Base-by-base conservation (phyloP, 2,113 vertebrate species). In the Ibidorhyncha struthersii region DNA sequence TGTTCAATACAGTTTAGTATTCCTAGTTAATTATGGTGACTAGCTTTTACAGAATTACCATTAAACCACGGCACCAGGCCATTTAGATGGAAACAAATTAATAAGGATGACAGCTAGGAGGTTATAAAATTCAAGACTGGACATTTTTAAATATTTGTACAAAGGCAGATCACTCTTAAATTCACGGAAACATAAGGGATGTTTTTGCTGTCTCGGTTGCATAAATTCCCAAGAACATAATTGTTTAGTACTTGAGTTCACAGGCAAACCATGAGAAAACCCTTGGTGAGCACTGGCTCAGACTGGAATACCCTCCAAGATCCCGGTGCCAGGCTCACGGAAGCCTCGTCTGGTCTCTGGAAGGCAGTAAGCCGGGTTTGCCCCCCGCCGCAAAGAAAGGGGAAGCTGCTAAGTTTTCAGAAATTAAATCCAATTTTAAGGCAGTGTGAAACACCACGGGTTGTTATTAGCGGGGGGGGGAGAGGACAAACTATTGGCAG, bases 311-410 rank as follows among this genome's bases (percentile, higher is more conserved):
- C 15, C 47, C 49, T 27, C 2, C 0, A 14, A 29, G 25, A 26
- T 8, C 9, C 8, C 0, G 12, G 23, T 7, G 67, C 16, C 47
- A 45, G 49, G 6, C 29, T 25, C 9, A 16, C 8, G 2, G 16
- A 65, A 52, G 36, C 20, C 50, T 71, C 50, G 45, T 2, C 45
- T 14, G 4, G 19, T 1, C 74, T 22, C 74, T 22, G 29, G 11
- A 45, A 50, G 17, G 38, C 18, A 53, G 25, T 3, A 21, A 18
- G 41, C 36, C 32, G 59, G 6, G 47, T 58, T 40, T 52, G 53
- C 81, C 81, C 8, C 2, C 27, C 3, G 16, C 63, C 65, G 43
- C 56, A 41, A 14, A 65, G 43, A 9, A n/a, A 36, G 21, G 0
- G 27, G 47, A n/a, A 47, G 16, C 10, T 11, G 12, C 12, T 29